Conservation (phyloP, 2,888 invertebrate species). For the Watsonalla binaria region DNA sequence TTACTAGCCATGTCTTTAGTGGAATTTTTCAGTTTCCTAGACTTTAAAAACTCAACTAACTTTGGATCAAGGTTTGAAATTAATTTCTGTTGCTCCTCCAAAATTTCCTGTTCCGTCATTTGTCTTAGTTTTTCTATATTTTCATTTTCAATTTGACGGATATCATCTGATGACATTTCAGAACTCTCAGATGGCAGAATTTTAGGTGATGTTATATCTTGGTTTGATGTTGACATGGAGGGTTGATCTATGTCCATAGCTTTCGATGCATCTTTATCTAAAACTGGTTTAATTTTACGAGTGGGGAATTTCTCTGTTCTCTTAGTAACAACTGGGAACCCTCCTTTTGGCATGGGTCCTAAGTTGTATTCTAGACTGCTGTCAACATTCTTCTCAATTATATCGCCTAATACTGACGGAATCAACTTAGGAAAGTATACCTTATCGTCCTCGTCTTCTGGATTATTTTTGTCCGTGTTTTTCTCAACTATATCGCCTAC, state of each 20-base stretch:
- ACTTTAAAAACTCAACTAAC: slow-evolving; percentile 81
- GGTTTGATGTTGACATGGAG: slow-evolving; percentile 13
- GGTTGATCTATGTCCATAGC: slow-evolving; percentile 45
- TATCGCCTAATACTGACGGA: slow-evolving; percentile 67
- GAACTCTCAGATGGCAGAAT: slow-evolving; percentile 56
- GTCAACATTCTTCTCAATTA: slow-evolving; percentile 74
- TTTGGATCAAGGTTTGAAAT: slow-evolving; percentile 81
- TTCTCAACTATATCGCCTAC: slow-evolving; percentile 59
- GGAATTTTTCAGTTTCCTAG: slow-evolving; percentile 35
- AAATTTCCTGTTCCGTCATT: slow-evolving; percentile 87
- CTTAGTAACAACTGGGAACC: slow-evolving; percentile 74
- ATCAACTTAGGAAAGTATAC: slow-evolving; percentile 70
- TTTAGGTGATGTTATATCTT: slow-evolving; percentile 7
- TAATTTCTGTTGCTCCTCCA: slow-evolving; percentile 84
- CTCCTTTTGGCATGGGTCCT: slow-evolving; percentile 50
- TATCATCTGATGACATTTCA: slow-evolving; percentile 68
- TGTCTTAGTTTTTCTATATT: slow-evolving; percentile 82
- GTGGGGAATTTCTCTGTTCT: not conserved
- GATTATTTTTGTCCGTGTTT: slow-evolving; percentile 24
- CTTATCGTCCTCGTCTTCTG: slow-evolving; percentile 50
- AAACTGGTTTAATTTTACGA: slow-evolving; percentile 60
- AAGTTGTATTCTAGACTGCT: slow-evolving; percentile 25
- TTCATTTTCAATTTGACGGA: slow-evolving; percentile 83
- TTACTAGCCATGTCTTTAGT: slow-evolving; percentile 5
- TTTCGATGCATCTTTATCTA: slow-evolving; percentile 36